Base-by-base conservation (phyloP, 2,888 invertebrate genomes). In the Spodoptera exigua region DNA sequence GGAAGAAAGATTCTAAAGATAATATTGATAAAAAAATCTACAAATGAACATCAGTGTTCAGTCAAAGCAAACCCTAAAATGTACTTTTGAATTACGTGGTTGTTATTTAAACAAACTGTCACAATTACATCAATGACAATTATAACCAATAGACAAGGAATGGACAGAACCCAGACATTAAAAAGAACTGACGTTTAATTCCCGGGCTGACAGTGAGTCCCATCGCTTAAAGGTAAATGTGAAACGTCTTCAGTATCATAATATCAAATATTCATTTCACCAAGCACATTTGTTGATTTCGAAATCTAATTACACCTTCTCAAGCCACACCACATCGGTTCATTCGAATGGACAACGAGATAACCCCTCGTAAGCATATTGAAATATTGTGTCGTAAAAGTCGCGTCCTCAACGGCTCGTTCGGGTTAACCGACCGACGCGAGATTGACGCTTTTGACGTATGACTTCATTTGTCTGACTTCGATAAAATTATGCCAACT, bases 391-490 rank as follows among this genome's bases (percentile, higher is more conserved):
- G 86, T 87, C 92, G 81, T 94, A 94, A 93, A 94, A 58, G 90
- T 89, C 90, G 80, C 81, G 86, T 81, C 83, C 78, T 79, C 82
- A 85, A 86, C 82, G 79, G 81, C 87, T 89, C 85, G 86, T 85
- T 86, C 87, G 77, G 86, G 80, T 86, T 89, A 90, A 92, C 91
- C 88, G 88, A 90, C 87, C 85, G 84, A 87, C 77, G 71, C 74
- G 78, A 87, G 88, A 90, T 88, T 89, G 90, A 89, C 87, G 80
- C 74, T 70, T 72, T 73, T 90, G 93, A 93, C 85, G 87, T 88
- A 94, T 92, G 89, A 82, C 94, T 94, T 94, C 92, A 94, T 94
- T 93, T 91, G 89, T 88, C 89, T 86, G 89, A 84, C 86, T 91
- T 90, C 91, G 89, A 92, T 93, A 91, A 91, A 88, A 82, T 86